phyloP scores from a whole-genome alignment of 1,140 invertebrate species.

The Drosophila ironensis region DNA sequence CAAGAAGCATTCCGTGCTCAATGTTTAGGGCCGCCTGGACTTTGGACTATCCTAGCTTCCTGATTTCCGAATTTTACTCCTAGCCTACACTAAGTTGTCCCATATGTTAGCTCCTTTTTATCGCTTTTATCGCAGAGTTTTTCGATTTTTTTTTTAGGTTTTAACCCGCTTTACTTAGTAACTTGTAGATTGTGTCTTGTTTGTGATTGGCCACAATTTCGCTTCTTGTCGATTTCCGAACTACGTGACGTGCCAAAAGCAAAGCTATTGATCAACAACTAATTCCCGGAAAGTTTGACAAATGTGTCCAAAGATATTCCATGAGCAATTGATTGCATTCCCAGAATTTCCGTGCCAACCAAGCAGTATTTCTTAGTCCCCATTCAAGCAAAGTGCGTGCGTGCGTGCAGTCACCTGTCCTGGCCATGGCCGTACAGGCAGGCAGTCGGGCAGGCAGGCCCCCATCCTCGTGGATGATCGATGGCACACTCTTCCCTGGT shows the following conservation, averaged over 20 bases:
- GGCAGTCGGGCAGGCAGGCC: no score
- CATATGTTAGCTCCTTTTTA: background rate
- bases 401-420: slow-evolving; percentile 8
- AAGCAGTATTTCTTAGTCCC: slow-evolving; percentile 13
- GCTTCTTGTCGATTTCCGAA: slow-evolving; percentile 12
- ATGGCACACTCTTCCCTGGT: slow-evolving; percentile 52
- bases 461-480: slow-evolving; percentile 27
- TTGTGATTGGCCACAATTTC: slow-evolving; percentile 32
- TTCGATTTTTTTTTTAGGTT: no score
- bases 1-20: slow-evolving; percentile 81
- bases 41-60: background rate
- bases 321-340: slow-evolving; percentile 27
- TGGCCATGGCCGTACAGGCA: no score
- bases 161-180: slow-evolving; percentile 9
- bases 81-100: slow-evolving; percentile 15
- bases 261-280: slow-evolving; percentile 32
- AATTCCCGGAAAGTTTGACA: slow-evolving; percentile 28
- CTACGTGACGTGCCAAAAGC: slow-evolving; percentile 41
- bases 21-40: slow-evolving; percentile 54
- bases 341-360: slow-evolving; percentile 26
- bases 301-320: slow-evolving; percentile 12
- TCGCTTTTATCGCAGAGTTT: no score
- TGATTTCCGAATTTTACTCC: slow-evolving; percentile 14
- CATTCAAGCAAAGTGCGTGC: background rate
- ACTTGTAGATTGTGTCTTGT: slow-evolving; percentile 37